Base-by-base conservation (phyloP, 2,797 vertebrate species). In the Sebastes wilsoni region DNA sequence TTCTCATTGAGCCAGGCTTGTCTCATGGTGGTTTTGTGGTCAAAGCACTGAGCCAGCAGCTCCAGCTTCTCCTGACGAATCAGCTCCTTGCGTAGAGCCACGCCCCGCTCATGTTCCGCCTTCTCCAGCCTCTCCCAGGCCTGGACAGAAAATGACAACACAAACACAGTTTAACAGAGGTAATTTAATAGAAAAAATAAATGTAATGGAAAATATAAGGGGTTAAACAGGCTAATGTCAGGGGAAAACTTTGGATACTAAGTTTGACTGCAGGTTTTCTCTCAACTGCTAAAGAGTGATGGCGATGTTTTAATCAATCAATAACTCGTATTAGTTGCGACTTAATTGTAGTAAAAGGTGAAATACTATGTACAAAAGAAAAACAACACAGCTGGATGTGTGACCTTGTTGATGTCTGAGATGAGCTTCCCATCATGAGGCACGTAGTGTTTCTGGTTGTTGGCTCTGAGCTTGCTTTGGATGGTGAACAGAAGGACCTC, bases 21-120 rank as follows among this genome's bases (percentile, higher is more conserved):
- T 84, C 98, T 96, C 98, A 99, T 99, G 73, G 93, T 91, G 22
- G 96, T 98, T 87, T 99, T 99, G 91, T 99, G 98, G 93, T 99
- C 98, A 5, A 99, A 99, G 36, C 97, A 96, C 81, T 99, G 98
- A 30, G 97, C 97, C 85, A 99, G 88, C 10, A 98, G 94, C 89
- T 99, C 98, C 73, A 99, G 88, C 93, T 99, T 99, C 95, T 99
- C 98, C 93, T 99, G 98, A 11, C 98, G 97, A 93, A 98, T 98
- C 85, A 99, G 94, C 94, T 99, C 98, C 1, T 97, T 96, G 32
- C 97, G 94, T 2, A 99, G 90, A 28, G 96, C 94, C 56, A 97
- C 97, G 20, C 97, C 98, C 34, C 97, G 95, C 72, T 98, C 97
- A 5, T 98, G 98, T 75, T 99, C 98, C 0, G 97, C 97, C 92